These are phyloP conservation scores for Subacronicta megacephala DNA, from an alignment of 2,888 invertebrate genomes.

Conservation along the genomic window DNA sequence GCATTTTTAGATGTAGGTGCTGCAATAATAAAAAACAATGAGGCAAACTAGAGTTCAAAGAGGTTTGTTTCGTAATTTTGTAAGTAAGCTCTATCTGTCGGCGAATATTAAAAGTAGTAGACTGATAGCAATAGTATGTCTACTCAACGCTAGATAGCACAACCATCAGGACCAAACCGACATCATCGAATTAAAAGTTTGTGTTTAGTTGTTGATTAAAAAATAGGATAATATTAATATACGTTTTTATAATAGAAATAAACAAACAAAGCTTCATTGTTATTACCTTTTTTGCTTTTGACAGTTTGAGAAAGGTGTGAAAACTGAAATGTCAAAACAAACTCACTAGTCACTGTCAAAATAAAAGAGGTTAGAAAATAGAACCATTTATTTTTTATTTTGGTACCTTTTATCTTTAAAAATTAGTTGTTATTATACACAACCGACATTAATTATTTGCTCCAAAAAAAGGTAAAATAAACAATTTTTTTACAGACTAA, in stretches of 20 bases:
- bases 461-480: constrained; percentile 32
- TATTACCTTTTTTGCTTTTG: too few species aligned
- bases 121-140: background rate
- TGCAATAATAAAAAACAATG: too few species aligned
- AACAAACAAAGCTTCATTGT: too few species aligned
- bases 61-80: too few species aligned
- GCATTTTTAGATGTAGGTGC: too few species aligned
- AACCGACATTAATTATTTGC: background rate
- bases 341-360: constrained; percentile 21
- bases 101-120: background rate
- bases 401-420: constrained; percentile 16
- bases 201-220: too few species aligned
- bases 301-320: too few species aligned
- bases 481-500: too few species aligned
- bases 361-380: constrained; percentile 52
- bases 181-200: too few species aligned
- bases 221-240: too few species aligned
- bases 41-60: too few species aligned
- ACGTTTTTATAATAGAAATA: too few species aligned
- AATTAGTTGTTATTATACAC: constrained; percentile 29
- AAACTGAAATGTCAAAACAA: background rate
- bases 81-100: constrained; percentile 24
- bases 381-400: constrained; percentile 18
- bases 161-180: background rate
- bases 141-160: constrained; percentile 33